A percentile compares a stretch with the other conserved stretches of the same genome.
Conservation (phyloP, 2,888 invertebrate species). For the Macrophya alboannulata region DNA sequence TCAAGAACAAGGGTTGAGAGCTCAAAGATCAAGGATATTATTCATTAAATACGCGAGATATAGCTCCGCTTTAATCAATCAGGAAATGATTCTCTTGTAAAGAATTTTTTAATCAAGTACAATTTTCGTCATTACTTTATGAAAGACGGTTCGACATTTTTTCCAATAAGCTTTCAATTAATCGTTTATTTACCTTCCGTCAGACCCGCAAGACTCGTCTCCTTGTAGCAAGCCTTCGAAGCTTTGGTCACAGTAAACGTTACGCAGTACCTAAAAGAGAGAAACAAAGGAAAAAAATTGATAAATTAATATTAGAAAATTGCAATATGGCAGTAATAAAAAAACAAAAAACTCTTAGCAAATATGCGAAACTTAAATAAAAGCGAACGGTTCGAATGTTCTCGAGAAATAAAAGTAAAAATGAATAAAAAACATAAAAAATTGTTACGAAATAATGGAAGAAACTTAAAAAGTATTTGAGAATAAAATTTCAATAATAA, state of each 20-base stretch:
- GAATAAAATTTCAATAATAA: slow-evolving; percentile 47
- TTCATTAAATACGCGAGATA: not conserved
- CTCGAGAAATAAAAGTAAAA: not conserved
- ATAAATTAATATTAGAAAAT: not conserved
- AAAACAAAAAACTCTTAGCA: not conserved
- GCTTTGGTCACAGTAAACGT: slow-evolving; percentile 92
- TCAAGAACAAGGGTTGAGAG: not conserved
- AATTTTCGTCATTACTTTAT: slow-evolving; percentile 2
- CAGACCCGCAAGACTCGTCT: slow-evolving; percentile 87
- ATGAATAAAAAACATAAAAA: not conserved
- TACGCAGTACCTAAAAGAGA: slow-evolving; percentile 90
- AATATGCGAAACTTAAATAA: slow-evolving; percentile 11
- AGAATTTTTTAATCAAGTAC: not conserved
- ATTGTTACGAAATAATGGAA: slow-evolving; percentile 18
- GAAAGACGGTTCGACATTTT: slow-evolving; percentile 4
- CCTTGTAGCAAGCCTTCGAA: slow-evolving; percentile 90
- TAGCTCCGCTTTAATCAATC: slow-evolving; percentile 27
- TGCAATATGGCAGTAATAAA: not conserved
- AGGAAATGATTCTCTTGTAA: not conserved
- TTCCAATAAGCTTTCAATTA: slow-evolving; percentile 21
- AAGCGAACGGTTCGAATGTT: slow-evolving; percentile 13
- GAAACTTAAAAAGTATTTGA: slow-evolving; percentile 40
- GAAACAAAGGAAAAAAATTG: slow-evolving; percentile 59
- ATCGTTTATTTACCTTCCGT: slow-evolving; percentile 85
- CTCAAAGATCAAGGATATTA: not conserved